phyloP scores from a whole-genome alignment of 1,140 invertebrate genomes.

The Apis florea region DNA sequence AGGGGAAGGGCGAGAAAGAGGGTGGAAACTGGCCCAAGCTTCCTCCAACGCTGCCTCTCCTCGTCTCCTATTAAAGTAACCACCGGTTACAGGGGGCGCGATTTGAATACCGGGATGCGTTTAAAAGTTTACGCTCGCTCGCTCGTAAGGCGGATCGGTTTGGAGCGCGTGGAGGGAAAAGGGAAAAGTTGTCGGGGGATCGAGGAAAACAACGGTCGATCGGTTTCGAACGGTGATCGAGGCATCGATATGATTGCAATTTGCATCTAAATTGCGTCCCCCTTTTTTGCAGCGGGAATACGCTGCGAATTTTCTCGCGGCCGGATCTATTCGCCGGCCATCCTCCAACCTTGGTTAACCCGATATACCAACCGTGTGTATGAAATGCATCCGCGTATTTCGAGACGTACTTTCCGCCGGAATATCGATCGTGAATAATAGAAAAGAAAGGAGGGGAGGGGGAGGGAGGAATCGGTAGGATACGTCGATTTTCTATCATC shows the following conservation, averaged over 20 bases:
- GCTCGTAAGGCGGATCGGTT: neutral
- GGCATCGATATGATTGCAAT: slow-evolving; percentile 59
- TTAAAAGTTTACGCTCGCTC: slow-evolving; percentile 36
- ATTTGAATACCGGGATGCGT: slow-evolving; percentile 46
- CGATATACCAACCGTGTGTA: neutral
- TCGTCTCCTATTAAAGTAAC: slow-evolving; percentile 47
- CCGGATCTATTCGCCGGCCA: neutral
- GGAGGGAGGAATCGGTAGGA: neutral
- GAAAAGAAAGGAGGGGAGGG: neutral
- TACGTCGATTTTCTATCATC: neutral
- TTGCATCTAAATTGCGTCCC: slow-evolving; percentile 63
- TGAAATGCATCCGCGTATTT: neutral
- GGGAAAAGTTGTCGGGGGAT: neutral
- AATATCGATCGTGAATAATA: neutral
- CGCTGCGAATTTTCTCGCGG: slow-evolving; percentile 27
- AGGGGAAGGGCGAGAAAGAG: neutral
- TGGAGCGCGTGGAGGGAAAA: no score
- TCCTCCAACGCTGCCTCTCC: slow-evolving; percentile 19
- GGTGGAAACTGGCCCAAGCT: slow-evolving; percentile 21
- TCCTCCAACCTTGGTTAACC: neutral
- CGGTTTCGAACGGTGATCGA: slow-evolving; percentile 39
- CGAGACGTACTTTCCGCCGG: neutral
- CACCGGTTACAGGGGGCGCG: slow-evolving; percentile 30
- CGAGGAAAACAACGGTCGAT: slow-evolving; percentile 35
- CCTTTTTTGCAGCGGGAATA: slow-evolving; percentile 17